Evolutionary conservation across 2,797 vertebrate genomes (phyloP), one percentile per base, ranked within the genome.

Genomic region (Acestrorhynchus altus): DNA sequence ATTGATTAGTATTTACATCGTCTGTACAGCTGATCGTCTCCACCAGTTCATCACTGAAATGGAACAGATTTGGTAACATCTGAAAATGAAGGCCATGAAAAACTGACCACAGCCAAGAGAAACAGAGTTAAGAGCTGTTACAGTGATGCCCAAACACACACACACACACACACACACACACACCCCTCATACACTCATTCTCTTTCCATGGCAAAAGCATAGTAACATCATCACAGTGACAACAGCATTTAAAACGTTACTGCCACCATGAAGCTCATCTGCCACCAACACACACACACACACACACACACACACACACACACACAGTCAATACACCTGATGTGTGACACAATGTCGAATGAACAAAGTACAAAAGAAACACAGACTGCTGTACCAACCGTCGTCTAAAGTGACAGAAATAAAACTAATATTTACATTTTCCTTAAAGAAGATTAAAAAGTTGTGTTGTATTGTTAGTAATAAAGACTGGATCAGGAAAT

Each of bases 1-100:
- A 87, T 79, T 87, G 90, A 90, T 86, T 89, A 88, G 87, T 93
- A 94, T 94, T 91, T 94, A 94, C 92, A 94, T 86, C 92, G 90
- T 89, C 92, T 94, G 92, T 94, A 94, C 94, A 94, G 86, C 89
- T 88, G 85, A 31, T 88, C 60, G 81, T 90, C 91, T 91, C 89
- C 87, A 84, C 87, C 56, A 47, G 87, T 89, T 90, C 82, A 84
- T 88, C 86, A 88, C 79, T 56, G 79, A 83, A 87, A 89, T 92
- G 90, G 92, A 93, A 92, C 94, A 93, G 90, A 83, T 82, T 87
- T 87, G 89, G 89, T 84, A 89, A 91, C 85, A 84, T 90, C 87
- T 89, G 79, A 93, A 94, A 93, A 86, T 86, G 91, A 92, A 88
- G 88, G 89, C 66, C 66, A 64, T 57, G 35, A 71, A 44, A 1